phyloP scores from a whole-genome alignment of 2,113 vertebrate species.

The Hiodon tergisus region DNA sequence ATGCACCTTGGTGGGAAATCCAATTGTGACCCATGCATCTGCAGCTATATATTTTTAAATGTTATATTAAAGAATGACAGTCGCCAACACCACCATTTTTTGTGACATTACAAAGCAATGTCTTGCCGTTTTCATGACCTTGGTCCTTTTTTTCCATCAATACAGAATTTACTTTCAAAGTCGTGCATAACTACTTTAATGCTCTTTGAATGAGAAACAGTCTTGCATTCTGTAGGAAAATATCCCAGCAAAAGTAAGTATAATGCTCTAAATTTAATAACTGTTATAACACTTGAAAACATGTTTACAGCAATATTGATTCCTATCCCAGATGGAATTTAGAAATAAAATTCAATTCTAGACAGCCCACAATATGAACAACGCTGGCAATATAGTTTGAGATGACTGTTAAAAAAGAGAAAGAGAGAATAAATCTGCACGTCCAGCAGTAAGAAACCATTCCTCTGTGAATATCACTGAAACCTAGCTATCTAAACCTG shows the following conservation, averaged over 20 bases:
- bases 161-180: constrained; percentile 30
- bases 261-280: constrained; percentile 46
- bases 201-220: constrained; percentile 39
- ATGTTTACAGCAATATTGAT: constrained; percentile 48
- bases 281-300: constrained; percentile 42
- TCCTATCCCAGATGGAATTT: constrained; percentile 39
- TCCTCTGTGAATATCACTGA: constrained; percentile 38
- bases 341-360: constrained; percentile 37
- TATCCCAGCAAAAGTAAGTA: constrained; percentile 36
- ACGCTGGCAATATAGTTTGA: constrained; percentile 27
- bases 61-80: constrained; percentile 27
- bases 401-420: constrained; percentile 34
- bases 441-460: constrained; percentile 53
- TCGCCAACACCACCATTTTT: constrained; percentile 12
- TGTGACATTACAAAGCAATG: constrained; percentile 21
- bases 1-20: constrained; percentile 24
- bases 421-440: constrained; percentile 39
- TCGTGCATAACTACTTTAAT: constrained; percentile 39
- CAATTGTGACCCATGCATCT: constrained; percentile 24
- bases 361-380: constrained; percentile 29
- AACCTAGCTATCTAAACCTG: constrained; percentile 29
- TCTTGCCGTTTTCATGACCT: not conserved
- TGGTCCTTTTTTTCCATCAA: constrained; percentile 25
- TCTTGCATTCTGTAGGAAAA: constrained; percentile 37
- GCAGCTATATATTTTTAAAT: constrained; percentile 23